Conservation (phyloP, 30 jellyfish, hydroid and myxozoan species). For the Pseudorhiza aurosa region DNA sequence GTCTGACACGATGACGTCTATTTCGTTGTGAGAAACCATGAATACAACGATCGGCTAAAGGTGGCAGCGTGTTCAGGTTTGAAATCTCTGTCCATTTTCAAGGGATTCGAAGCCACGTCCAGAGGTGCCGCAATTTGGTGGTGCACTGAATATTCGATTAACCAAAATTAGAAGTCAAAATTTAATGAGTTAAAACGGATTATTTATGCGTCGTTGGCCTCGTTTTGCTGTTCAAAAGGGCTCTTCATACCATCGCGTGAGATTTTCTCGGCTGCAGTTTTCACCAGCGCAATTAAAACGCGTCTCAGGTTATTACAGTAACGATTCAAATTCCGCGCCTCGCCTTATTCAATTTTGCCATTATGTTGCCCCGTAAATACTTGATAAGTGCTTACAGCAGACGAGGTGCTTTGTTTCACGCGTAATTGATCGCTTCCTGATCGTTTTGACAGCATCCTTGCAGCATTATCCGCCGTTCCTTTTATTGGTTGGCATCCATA, state of each 20-base stretch:
- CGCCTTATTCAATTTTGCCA: constrained; percentile 9
- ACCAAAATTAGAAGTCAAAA: no score
- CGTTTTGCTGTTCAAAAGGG: no score
- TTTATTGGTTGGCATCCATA: not conserved
- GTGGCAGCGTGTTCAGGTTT: constrained; percentile 29
- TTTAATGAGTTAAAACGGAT: no score
- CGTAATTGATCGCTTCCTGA: constrained; percentile 10
- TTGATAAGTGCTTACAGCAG: not conserved
- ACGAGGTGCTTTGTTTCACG: not conserved
- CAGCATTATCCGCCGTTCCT: not conserved
- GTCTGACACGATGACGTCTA: not conserved
- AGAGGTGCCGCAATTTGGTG: no score
- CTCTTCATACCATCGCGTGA: constrained; percentile 7
- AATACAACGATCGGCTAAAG: constrained; percentile 17
- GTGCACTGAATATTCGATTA: no score
- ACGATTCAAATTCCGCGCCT: constrained; percentile 2
- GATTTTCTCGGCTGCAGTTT: not conserved
- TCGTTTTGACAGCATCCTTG: no score
- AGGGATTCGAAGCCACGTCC: constrained; percentile 36
- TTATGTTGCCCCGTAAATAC: not conserved
- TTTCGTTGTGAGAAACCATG: constrained; percentile 44
- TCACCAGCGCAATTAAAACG: not conserved
- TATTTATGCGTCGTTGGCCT: no score
- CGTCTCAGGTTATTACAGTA: constrained; percentile 42
- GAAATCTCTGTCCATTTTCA: constrained; percentile 42